Base-by-base conservation (phyloP, 2,797 vertebrate genomes). In the Pipistrellus nathusii region DNA sequence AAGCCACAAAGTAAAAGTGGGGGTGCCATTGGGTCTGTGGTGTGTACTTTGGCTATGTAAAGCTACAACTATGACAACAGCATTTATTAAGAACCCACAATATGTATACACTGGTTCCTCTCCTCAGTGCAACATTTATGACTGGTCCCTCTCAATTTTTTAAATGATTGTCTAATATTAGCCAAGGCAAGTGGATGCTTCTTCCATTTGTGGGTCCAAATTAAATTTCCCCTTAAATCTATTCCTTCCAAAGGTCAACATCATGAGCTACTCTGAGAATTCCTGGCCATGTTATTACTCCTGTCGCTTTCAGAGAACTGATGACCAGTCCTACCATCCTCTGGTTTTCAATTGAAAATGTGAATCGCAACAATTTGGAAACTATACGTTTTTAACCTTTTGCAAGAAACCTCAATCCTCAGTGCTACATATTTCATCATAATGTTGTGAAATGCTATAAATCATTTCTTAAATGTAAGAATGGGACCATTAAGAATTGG, bases 1-100 rank as follows among this genome's bases (percentile, higher is more conserved):
- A 97, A 96, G 41, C 92, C 96, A 92, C 94, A 77, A 90, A 94
- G 82, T 95, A 66, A 93, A 93, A 96, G 64, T 35, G 55, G 86
- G 92, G 96, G 85, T 75, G 84, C 73, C 95, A 93, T 0, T 73
- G 71, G 55, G 93, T 94, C 95, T 92, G 92, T 53, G 95, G 94
- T 82, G 13, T 85, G 30, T 32, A 66, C 83, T 88, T 59, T 35
- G 51, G 82, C 53, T 93, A 15, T 48, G 21, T 86, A 77, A 95
- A 96, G 85, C 92, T 93, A n/a, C 7, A 57, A 41, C 9, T 9
- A 13, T 77, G 86, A 90, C 93, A 96, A 53, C 62, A 80, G 12
- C 82, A 95, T 96, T 96, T 93, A 92, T 95, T 94, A 90, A 76
- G 81, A 88, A 71, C 62, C 88, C 85, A 71, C 84, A 84, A 10